Conservation (phyloP, 2,888 invertebrate genomes). For the Phania funesta region DNA sequence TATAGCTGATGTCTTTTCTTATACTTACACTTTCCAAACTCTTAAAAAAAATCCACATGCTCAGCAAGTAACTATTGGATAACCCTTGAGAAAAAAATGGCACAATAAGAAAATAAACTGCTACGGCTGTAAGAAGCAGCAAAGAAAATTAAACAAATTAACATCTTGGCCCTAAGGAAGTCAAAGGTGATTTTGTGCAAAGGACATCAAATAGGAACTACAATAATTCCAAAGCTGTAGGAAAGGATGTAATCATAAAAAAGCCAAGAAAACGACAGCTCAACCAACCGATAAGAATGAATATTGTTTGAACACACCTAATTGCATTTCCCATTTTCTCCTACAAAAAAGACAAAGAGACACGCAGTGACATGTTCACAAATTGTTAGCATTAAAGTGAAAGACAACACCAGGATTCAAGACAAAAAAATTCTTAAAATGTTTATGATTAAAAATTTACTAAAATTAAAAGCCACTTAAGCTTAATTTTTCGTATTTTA, state of each 20-base stretch:
- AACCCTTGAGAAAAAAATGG: too few relatives aligned
- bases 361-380: slow-evolving; percentile 2
- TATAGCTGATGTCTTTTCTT: too few relatives aligned
- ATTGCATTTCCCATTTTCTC: background rate
- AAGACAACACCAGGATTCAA: background rate
- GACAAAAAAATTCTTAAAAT: background rate
- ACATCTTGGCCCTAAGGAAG: slow-evolving; percentile 46
- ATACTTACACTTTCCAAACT: too few relatives aligned
- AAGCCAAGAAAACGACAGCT: slow-evolving; percentile 10
- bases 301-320: background rate
- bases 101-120: background rate
- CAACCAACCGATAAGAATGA: slow-evolving; percentile 32
- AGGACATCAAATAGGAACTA: background rate
- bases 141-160: slow-evolving; percentile 37
- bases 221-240: slow-evolving; percentile 4
- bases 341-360: slow-evolving; percentile 12
- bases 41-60: too few relatives aligned
- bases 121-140: background rate
- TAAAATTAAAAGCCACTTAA: slow-evolving; percentile 9
- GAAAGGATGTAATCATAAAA: background rate
- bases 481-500: too few relatives aligned
- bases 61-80: too few relatives aligned
- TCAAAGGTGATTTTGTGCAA: slow-evolving; percentile 12
- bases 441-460: too few relatives aligned
- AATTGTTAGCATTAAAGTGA: slow-evolving; percentile 15